phyloP scores from a whole-genome alignment of 2,888 invertebrate species.

The Drosophila planitibia region DNA sequence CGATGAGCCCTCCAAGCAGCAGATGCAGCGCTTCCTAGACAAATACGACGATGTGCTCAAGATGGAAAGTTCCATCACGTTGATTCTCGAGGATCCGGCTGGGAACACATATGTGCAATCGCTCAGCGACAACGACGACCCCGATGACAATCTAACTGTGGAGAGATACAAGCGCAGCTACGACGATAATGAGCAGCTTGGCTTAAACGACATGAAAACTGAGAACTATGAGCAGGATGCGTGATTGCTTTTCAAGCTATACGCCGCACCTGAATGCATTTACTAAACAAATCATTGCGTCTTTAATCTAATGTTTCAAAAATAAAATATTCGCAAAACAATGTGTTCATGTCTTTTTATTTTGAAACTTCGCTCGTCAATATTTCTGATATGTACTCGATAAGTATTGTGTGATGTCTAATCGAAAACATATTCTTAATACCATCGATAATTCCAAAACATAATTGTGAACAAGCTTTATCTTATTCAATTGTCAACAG shows the following conservation, averaged over 20 bases:
- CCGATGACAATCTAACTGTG: slow-evolving; percentile 91
- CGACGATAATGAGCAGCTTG: slow-evolving; percentile 98
- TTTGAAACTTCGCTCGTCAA: not conserved
- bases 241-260: slow-evolving; percentile 43
- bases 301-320: not conserved
- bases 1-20: slow-evolving; percentile 86
- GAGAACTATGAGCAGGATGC: slow-evolving; percentile 89
- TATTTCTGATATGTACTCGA: not conserved
- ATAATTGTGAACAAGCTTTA: not conserved
- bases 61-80: slow-evolving; percentile 88
- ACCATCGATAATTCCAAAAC: not conserved
- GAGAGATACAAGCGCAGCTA: slow-evolving; percentile 92
- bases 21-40: slow-evolving; percentile 88
- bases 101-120: slow-evolving; percentile 99
- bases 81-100: slow-evolving; percentile 97
- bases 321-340: not conserved
- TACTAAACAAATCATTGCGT: slow-evolving; percentile 27
- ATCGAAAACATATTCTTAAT: not conserved
- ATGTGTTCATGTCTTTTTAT: not conserved
- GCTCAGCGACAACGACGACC: slow-evolving; percentile 87
- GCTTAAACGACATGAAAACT: slow-evolving; percentile 97
- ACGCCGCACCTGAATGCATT: slow-evolving; percentile 43
- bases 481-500: not conserved
- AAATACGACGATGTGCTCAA: slow-evolving; percentile 89
- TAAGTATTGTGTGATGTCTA: not conserved